These are phyloP conservation scores for Chesias legatella DNA, from an alignment of 2,888 invertebrate species.

Conservation along the genomic window DNA sequence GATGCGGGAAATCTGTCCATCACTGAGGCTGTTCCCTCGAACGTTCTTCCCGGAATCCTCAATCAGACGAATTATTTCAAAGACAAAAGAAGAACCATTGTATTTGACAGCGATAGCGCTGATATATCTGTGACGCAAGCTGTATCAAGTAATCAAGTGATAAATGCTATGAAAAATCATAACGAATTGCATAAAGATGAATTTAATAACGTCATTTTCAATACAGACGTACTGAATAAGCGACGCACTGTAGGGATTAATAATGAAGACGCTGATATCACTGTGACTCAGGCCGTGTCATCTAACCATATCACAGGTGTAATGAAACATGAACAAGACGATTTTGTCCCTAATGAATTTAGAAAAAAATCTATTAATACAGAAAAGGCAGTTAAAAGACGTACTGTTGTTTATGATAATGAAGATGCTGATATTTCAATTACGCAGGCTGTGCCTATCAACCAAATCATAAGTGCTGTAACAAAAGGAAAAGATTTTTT, in stretches of 20 bases:
- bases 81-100: constrained; percentile 25
- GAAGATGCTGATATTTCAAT: constrained; percentile 35
- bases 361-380: neutral
- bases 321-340: neutral
- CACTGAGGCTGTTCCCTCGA: constrained; percentile 37
- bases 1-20: constrained; percentile 38
- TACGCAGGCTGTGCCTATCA: constrained; percentile 32
- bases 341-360: neutral
- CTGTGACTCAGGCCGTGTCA: constrained; percentile 8
- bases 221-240: neutral
- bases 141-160: constrained; percentile 16
- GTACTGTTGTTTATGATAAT: constrained; percentile 27
- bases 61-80: neutral
- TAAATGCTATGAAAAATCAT: constrained; percentile 1
- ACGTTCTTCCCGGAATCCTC: constrained; percentile 15
- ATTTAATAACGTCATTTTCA: no score
- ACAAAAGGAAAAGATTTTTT: no score
- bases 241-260: neutral
- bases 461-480: constrained; percentile 14
- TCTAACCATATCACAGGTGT: constrained; percentile 18
- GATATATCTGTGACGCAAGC: constrained; percentile 33
- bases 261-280: constrained; percentile 5
- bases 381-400: constrained; percentile 15
- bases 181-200: neutral
- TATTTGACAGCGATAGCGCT: constrained; percentile 24